Conservation (phyloP, 1,140 invertebrate genomes). For the Zaprionus inermis region DNA sequence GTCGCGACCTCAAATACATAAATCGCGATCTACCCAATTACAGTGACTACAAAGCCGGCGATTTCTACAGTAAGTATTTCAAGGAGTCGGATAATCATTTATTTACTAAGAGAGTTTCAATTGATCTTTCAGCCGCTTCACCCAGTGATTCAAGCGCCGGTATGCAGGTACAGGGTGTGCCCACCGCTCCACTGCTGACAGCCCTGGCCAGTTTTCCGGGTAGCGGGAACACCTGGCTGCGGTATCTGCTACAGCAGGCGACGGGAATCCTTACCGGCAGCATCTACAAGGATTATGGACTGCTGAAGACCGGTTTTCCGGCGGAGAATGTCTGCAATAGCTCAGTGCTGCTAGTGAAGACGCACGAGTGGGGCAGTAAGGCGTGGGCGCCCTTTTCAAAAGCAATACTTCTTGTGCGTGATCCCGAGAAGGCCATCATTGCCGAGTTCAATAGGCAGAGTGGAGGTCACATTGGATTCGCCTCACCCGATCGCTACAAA, state of each 20-base stretch:
- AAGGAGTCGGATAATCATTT: not conserved
- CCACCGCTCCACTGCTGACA: slow-evolving; percentile 72
- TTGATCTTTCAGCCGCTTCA: slow-evolving; percentile 41
- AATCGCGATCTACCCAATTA: slow-evolving; percentile 75
- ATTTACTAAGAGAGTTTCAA: not conserved
- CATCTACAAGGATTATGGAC: slow-evolving; percentile 91
- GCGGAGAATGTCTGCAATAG: slow-evolving; percentile 90
- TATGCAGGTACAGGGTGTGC: slow-evolving; percentile 35
- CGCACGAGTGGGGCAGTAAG: slow-evolving; percentile 89
- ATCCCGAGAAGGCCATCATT: slow-evolving; percentile 89
- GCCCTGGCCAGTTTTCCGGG: slow-evolving; percentile 91
- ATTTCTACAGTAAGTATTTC: slow-evolving; percentile 62
- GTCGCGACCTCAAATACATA: slow-evolving; percentile 77
- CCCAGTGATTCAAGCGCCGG: slow-evolving; percentile 62
- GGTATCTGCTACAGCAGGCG: slow-evolving; percentile 90
- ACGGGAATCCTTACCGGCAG: slow-evolving; percentile 91
- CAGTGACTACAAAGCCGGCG: slow-evolving; percentile 69
- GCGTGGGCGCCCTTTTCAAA: slow-evolving; percentile 87
- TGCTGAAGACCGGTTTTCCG: slow-evolving; percentile 90
- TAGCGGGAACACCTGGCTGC: slow-evolving; percentile 92
- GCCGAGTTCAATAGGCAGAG: slow-evolving; percentile 90
- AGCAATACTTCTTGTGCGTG: slow-evolving; percentile 89
- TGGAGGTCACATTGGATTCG: slow-evolving; percentile 89
- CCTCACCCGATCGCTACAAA: slow-evolving; percentile 87
- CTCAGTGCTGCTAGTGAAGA: slow-evolving; percentile 92